Evolutionary conservation across 2,888 invertebrate species (phyloP).

Genomic region (Tryphoninae sp.): DNA sequence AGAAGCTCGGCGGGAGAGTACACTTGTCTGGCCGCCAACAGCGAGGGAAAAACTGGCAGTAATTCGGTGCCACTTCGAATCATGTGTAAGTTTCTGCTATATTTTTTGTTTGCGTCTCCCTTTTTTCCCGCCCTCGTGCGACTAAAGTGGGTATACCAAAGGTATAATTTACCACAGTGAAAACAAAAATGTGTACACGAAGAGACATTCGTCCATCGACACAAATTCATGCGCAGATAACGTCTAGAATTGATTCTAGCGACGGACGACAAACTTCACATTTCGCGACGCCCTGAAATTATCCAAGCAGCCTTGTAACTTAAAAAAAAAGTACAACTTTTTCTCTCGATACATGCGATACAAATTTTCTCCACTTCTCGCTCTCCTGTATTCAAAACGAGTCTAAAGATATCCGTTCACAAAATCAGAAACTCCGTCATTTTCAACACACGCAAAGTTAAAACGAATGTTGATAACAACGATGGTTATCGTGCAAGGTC

Average conservation of each 20-base stretch:
- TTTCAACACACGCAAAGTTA: not conserved
- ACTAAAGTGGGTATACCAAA: not conserved
- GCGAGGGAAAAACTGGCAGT: slow-evolving; percentile 87
- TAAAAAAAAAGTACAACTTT: too few relatives aligned
- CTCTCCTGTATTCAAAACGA: not conserved
- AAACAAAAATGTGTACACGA: not conserved
- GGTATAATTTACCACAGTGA: not conserved
- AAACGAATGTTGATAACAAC: slow-evolving; percentile 47
- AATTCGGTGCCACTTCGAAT: slow-evolving; percentile 82
- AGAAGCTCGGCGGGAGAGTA: slow-evolving; percentile 93
- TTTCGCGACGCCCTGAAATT: too few relatives aligned
- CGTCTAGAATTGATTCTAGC: not conserved
- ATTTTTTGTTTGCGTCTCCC: not conserved
- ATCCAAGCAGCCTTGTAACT: too few relatives aligned
- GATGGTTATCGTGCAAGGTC: slow-evolving; percentile 59
- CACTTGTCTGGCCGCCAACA: slow-evolving; percentile 92
- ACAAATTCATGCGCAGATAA: not conserved
- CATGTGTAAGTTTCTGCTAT: slow-evolving; percentile 82
- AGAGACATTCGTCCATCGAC: not conserved
- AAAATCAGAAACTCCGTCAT: not conserved
- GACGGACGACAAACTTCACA: too few relatives aligned
- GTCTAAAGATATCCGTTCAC: not conserved
- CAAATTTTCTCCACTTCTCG: not conserved
- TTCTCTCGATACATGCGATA: not conserved
- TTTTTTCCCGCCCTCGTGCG: not conserved